These are phyloP conservation scores for Pelecanoides urinatrix DNA, from an alignment of 2,113 vertebrate species.

Conservation along the genomic window DNA sequence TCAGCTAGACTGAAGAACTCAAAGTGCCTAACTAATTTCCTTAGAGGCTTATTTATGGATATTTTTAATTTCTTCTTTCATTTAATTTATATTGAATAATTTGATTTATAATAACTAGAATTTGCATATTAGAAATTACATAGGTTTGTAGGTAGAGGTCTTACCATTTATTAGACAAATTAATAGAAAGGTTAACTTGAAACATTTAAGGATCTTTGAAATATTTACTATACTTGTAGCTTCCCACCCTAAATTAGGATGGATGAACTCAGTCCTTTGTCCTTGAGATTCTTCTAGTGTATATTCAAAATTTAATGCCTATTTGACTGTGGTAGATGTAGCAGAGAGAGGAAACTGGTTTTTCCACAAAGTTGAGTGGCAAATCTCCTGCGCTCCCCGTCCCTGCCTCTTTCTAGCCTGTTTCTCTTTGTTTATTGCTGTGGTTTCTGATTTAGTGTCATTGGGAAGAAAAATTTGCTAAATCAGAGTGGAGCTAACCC, in stretches of 20 bases:
- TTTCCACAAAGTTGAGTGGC: not conserved
- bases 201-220: not conserved
- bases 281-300: not conserved
- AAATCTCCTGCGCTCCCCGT: not conserved
- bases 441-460: not conserved
- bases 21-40: not conserved
- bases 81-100: not conserved
- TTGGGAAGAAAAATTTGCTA: not conserved
- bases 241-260: not conserved
- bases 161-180: not conserved
- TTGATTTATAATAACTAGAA: not conserved
- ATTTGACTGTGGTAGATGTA: not conserved
- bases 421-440: not conserved
- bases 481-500: not conserved
- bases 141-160: not conserved
- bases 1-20: not conserved
- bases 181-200: not conserved
- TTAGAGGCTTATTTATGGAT: not conserved
- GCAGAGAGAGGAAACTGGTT: not conserved
- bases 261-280: not conserved
- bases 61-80: not conserved
- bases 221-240: not conserved
- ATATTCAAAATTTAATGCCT: not conserved
- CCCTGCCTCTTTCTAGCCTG: not conserved
- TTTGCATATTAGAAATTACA: not conserved